Percentiles rank a stretch among this genome's conserved stretches.
Evolutionary conservation across 2,888 invertebrate genomes (phyloP).

Genomic region (Volucella inanis): DNA sequence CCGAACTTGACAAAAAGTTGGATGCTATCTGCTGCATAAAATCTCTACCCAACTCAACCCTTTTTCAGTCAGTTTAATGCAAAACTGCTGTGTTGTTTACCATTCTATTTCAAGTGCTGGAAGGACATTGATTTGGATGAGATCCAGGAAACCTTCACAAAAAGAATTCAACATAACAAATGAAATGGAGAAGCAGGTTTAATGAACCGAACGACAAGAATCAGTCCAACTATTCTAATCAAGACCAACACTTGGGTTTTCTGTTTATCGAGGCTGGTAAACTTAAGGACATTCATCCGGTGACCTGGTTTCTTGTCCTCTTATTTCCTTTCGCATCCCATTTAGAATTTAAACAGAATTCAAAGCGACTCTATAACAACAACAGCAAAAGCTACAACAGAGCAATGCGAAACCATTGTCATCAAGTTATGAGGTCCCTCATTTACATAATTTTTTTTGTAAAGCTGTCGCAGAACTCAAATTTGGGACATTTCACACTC

Average conservation of each 20-base stretch:
- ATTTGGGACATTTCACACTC: conserved; percentile 17
- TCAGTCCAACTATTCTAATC: conserved; percentile 18
- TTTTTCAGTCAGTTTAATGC: conserved; percentile 18
- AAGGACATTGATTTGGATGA: conserved; percentile 66
- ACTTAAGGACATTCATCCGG: conserved; percentile 65
- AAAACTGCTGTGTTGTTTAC: conserved; percentile 30
- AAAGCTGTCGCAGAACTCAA: conserved; percentile 18
- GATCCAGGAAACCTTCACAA: conserved; percentile 60
- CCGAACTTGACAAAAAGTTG: not conserved
- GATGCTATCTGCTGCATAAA: conserved; percentile 13
- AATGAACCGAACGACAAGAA: conserved; percentile 45
- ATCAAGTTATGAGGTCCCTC: conserved; percentile 17
- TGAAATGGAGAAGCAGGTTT: conserved; percentile 26
- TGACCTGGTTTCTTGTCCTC: conserved; percentile 24
- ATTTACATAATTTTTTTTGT: not conserved
- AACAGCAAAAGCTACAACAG: not conserved
- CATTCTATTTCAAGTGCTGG: conserved; percentile 6
- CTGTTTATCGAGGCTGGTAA: conserved; percentile 46
- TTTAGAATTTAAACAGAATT: conserved; percentile 6
- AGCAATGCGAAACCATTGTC: conserved; percentile 23
- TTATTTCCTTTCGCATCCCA: not conserved
- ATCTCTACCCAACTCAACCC: not conserved
- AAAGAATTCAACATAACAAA: conserved; percentile 24
- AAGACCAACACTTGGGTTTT: conserved; percentile 9
- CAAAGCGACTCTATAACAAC: not conserved